These are phyloP conservation scores for Apostichopus japonicus DNA, from an alignment of 35 echinoderm and acorn worm species.

Conservation along the genomic window DNA sequence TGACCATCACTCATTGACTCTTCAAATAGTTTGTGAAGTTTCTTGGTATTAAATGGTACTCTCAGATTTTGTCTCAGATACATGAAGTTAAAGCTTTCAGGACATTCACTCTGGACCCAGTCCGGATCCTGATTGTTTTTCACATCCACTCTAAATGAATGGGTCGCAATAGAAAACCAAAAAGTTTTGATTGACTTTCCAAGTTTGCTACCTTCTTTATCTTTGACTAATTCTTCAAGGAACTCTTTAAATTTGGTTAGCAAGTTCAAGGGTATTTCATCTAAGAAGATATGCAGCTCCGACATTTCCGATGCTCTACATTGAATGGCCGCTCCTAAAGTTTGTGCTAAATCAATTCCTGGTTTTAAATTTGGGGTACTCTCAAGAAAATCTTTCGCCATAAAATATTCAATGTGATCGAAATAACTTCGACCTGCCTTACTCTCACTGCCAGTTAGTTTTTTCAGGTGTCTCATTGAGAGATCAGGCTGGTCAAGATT, in stretches of 20 bases:
- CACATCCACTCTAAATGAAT: background rate
- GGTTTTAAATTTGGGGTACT: background rate
- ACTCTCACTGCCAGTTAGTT: background rate
- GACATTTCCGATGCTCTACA: background rate
- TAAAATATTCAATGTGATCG: constrained; percentile 32
- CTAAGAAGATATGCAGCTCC: constrained; percentile 3
- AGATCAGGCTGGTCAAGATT: background rate
- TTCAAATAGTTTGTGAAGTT: constrained; percentile 12
- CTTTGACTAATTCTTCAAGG: background rate
- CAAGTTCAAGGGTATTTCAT: constrained; percentile 27
- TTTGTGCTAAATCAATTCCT: background rate
- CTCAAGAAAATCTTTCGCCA: background rate
- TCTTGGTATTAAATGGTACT: background rate
- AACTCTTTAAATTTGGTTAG: background rate
- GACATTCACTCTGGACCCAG: constrained; percentile 6
- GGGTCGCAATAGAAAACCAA: constrained; percentile 30
- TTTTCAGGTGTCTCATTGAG: background rate
- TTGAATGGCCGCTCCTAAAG: background rate
- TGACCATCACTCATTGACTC: background rate
- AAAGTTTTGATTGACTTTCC: background rate
- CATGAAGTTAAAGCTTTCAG: background rate
- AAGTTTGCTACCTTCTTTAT: too few species aligned
- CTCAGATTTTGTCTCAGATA: constrained; percentile 24
- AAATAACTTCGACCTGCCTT: constrained; percentile 14
- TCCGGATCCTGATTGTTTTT: background rate